Conservation (phyloP, 2,888 invertebrate genomes). For the Chromoteleia sp. region DNA sequence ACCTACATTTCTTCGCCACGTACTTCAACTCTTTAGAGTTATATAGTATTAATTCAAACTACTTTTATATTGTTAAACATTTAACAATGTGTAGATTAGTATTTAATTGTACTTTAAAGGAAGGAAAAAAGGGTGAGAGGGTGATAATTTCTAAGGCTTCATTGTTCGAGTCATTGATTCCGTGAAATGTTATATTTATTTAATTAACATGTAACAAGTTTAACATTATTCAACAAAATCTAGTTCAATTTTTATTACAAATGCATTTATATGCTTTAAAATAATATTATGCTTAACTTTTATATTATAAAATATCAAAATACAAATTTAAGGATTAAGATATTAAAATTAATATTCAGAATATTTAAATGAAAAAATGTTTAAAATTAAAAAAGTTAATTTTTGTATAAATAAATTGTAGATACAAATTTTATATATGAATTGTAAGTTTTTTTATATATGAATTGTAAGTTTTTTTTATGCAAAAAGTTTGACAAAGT, state of each 20-base stretch:
- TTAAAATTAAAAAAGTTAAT: too few species aligned
- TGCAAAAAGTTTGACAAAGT: background rate
- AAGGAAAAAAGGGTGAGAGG: background rate
- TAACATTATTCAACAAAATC: conserved; percentile 11
- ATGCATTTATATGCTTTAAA: background rate
- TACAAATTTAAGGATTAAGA: too few species aligned
- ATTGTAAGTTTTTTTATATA: too few species aligned
- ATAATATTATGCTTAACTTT: too few species aligned
- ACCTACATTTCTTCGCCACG: conserved; percentile 19
- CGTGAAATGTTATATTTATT: background rate
- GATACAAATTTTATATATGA: too few species aligned
- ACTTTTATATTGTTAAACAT: background rate
- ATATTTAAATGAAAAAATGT: too few species aligned
- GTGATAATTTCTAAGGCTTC: background rate
- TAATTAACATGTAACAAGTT: background rate
- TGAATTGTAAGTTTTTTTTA: background rate
- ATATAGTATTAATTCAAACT: background rate
- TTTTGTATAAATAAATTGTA: too few species aligned
- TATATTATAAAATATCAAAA: too few species aligned
- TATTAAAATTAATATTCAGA: too few species aligned
- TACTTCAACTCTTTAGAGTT: conserved; percentile 1
- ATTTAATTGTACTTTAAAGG: too few species aligned
- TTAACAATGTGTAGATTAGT: too few species aligned
- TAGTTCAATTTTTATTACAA: background rate
- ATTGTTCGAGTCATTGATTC: conserved; percentile 2